phyloP scores from a whole-genome alignment of 2,113 vertebrate genomes.

The Percina caprodes region DNA sequence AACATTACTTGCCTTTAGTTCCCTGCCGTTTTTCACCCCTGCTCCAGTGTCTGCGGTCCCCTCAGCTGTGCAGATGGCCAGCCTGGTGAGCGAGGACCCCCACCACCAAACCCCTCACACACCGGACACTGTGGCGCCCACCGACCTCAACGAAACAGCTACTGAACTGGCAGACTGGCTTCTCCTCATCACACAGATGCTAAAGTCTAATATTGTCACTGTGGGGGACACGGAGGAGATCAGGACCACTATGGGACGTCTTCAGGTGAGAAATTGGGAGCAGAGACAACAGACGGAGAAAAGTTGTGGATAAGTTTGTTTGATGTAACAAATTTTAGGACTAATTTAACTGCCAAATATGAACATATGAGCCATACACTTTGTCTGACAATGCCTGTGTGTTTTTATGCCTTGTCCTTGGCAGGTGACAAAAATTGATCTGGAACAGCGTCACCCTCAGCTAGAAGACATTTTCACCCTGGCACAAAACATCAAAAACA shows the following conservation, averaged over 20 bases:
- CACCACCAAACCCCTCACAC: conserved; percentile 77
- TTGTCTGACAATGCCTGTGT: conserved; percentile 8
- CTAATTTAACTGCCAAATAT: background rate
- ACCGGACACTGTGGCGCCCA: conserved; percentile 86
- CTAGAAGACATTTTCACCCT: conserved; percentile 95
- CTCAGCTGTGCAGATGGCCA: conserved; percentile 80
- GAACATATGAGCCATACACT: background rate
- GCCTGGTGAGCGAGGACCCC: conserved; percentile 80
- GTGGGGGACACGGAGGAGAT: conserved; percentile 95
- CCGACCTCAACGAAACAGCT: conserved; percentile 93
- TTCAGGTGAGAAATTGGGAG: conserved; percentile 86
- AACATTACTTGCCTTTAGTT: conserved; percentile 10
- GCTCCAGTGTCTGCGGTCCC: conserved; percentile 70
- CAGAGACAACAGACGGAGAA: background rate
- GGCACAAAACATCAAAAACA: conserved; percentile 98
- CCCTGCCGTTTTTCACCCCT: background rate
- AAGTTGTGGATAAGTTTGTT: background rate
- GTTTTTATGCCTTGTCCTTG: conserved; percentile 22
- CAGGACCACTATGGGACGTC: conserved; percentile 90
- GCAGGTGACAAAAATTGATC: conserved; percentile 93
- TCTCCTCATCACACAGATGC: conserved; percentile 94
- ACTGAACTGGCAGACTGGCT: conserved; percentile 96
- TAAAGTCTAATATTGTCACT: conserved; percentile 97
- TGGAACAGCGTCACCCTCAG: conserved; percentile 94
- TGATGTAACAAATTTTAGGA: background rate